Evolutionary conservation across 2,113 vertebrate species (phyloP).

Genomic region (Solea solea): DNA sequence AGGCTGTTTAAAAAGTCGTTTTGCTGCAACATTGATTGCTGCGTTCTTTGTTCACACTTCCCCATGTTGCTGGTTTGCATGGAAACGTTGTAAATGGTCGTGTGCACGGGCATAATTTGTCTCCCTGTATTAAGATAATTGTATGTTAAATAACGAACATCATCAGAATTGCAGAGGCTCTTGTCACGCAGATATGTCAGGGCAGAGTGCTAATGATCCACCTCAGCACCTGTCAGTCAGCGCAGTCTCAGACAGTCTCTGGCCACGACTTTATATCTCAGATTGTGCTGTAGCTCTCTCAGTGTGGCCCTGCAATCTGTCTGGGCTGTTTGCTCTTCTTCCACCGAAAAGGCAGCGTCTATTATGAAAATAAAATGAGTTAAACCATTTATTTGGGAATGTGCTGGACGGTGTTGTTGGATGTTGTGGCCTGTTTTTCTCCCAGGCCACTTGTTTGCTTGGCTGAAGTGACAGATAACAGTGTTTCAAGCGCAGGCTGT

Average conservation of each 20-base stretch:
- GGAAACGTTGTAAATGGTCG: slow-evolving; percentile 56
- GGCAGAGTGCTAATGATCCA: slow-evolving; percentile 61
- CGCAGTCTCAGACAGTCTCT: slow-evolving; percentile 13
- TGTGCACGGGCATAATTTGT: slow-evolving; percentile 64
- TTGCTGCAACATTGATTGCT: slow-evolving; percentile 6
- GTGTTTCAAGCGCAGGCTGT: slow-evolving; percentile 40
- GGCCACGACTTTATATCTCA: slow-evolving; percentile 18
- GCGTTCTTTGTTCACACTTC: slow-evolving; percentile 49
- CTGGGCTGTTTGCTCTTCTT: slow-evolving; percentile 6
- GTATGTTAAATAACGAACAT: slow-evolving; percentile 71
- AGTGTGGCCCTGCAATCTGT: slow-evolving; percentile 11
- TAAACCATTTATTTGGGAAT: slow-evolving; percentile 29
- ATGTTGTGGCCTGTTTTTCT: slow-evolving; percentile 34
- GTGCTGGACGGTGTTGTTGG: slow-evolving; percentile 18
- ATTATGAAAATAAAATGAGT: slow-evolving; percentile 33
- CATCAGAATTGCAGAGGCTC: slow-evolving; percentile 56
- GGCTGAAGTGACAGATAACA: slow-evolving; percentile 47
- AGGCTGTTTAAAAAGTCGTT: slow-evolving; percentile 4
- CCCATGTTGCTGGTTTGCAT: slow-evolving; percentile 54
- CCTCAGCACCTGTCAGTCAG: slow-evolving; percentile 63
- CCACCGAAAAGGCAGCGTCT: slow-evolving; percentile 24
- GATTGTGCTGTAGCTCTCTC: slow-evolving; percentile 14
- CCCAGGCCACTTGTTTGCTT: slow-evolving; percentile 32
- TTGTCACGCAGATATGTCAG: slow-evolving; percentile 58
- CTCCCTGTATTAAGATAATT: slow-evolving; percentile 73